Conservation (phyloP, 2,888 invertebrate genomes). For the Platerodrilus igneus region DNA sequence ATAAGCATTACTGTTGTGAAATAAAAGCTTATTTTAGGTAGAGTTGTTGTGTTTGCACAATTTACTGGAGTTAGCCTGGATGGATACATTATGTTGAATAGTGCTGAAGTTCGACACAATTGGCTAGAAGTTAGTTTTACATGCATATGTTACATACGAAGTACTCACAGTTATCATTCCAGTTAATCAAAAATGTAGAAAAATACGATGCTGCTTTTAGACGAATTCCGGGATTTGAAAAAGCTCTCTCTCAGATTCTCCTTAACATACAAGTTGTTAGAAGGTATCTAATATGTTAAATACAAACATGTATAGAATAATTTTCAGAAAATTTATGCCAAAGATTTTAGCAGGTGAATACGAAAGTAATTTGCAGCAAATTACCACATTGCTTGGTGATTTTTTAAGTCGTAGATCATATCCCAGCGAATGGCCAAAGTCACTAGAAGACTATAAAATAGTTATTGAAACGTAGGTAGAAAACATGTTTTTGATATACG, state of each 20-base stretch:
- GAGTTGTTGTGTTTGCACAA: constrained; percentile 79
- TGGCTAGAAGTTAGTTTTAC: constrained; percentile 78
- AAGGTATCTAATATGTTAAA: constrained; percentile 53
- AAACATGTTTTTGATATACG: background rate
- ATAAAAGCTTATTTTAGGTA: constrained; percentile 54
- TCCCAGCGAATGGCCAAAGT: constrained; percentile 68
- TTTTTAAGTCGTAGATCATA: constrained; percentile 62
- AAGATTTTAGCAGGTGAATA: constrained; percentile 84
- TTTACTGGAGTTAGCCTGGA: constrained; percentile 89
- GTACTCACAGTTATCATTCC: constrained; percentile 30
- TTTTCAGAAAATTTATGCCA: constrained; percentile 81
- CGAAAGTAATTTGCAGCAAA: constrained; percentile 74
- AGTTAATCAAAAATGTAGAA: constrained; percentile 77
- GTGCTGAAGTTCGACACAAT: constrained; percentile 88
- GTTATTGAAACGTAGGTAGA: constrained; percentile 81
- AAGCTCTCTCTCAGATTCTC: constrained; percentile 77
- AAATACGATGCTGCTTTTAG: constrained; percentile 68
- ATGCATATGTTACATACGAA: background rate
- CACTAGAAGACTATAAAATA: constrained; percentile 71
- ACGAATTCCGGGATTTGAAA: constrained; percentile 78
- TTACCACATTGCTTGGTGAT: constrained; percentile 82
- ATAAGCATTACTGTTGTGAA: background rate
- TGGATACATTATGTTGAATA: constrained; percentile 85
- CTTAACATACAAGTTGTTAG: constrained; percentile 78
- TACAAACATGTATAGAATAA: constrained; percentile 24